Percentiles rank a stretch among this genome's conserved stretches.
phyloP scores from a whole-genome alignment of 2,113 vertebrate genomes.

The Clarias batrachus region DNA sequence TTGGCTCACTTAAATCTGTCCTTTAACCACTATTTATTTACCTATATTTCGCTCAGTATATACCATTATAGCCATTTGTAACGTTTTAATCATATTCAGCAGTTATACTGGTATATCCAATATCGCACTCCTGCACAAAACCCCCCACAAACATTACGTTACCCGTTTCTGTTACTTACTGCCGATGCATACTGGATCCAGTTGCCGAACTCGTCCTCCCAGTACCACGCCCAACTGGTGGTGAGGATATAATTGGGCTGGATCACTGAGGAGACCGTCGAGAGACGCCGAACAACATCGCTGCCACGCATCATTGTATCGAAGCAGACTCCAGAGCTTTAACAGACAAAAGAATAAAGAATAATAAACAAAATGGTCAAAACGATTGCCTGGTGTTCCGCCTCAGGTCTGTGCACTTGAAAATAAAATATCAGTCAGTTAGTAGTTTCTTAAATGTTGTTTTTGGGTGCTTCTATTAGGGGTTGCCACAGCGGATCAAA shows the following conservation, averaged over 20 bases:
- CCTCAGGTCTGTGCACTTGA: too few relatives aligned
- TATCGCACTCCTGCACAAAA: neutral
- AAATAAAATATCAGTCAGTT: neutral
- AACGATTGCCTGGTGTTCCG: neutral
- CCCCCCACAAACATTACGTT: neutral
- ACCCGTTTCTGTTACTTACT: conserved; percentile 56
- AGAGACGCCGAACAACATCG: conserved; percentile 58
- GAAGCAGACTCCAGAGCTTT: conserved; percentile 60
- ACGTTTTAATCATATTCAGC: neutral
- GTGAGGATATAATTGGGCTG: conserved; percentile 66
- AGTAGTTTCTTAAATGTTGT: neutral
- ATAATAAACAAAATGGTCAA: neutral
- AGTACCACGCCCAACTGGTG: conserved; percentile 73
- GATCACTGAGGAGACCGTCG: conserved; percentile 59
- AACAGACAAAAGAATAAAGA: neutral
- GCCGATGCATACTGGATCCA: conserved; percentile 65
- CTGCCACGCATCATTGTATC: conserved; percentile 61
- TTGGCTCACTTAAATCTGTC: neutral
- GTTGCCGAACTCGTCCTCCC: conserved; percentile 65
- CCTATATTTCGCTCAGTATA: too few relatives aligned
- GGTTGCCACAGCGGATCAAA: too few relatives aligned
- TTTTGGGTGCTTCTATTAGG: too few relatives aligned
- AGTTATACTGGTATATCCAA: neutral
- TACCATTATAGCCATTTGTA: neutral
- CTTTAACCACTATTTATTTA: too few relatives aligned